Evolutionary conservation across 2,113 vertebrate genomes (phyloP), one percentile per base, ranked within the genome.

Genomic region (Cichladusa arquata): DNA sequence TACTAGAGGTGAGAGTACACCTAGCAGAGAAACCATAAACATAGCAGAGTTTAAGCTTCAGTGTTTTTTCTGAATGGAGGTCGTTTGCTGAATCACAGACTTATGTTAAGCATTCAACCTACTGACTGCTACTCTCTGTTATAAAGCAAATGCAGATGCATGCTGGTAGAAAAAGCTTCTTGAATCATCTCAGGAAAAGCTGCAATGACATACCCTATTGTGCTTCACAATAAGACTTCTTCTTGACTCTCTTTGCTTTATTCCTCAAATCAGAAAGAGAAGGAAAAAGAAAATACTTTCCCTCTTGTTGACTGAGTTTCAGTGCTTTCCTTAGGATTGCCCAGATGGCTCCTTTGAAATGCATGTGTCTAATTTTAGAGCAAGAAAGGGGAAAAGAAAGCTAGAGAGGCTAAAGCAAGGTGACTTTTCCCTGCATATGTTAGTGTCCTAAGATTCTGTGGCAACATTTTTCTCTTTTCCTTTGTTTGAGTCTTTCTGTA

Each of bases 321-420:
- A 91, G 64, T 86, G 22, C 80, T 82, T 76, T 91, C 85, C 91
- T 84, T 88, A 95, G 92, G 81, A 94, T 94, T 92, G 56, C 26
- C 92, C 94, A 93, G 89, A 90, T 96, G 95, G 81, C 34, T 95
- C 53, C 86, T 97, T 97, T 90, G 94, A 97, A 97, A 96, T 66
- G 65, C 31, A 86, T 74, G 34, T 67, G 26, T 74, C 90, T 97
- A 97, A 97, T 97, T 97, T 97, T 97, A 98, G 47, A 97, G 62
- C 45, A 83, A 91, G 90, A 78, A 71, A 86, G 42, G 19, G 38
- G 34, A 31, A 54, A 87, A 86, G 81, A 76, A 62, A 66, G 26
- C 19, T 48, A 42, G 12, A 53, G 14, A 53, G 31, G 93, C 56
- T 90, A 69, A 72, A 62, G 72, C 88, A 97, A 88, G 84, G 81